Conservation (phyloP, 2,113 vertebrate genomes). For the Barnardius zonarius region DNA sequence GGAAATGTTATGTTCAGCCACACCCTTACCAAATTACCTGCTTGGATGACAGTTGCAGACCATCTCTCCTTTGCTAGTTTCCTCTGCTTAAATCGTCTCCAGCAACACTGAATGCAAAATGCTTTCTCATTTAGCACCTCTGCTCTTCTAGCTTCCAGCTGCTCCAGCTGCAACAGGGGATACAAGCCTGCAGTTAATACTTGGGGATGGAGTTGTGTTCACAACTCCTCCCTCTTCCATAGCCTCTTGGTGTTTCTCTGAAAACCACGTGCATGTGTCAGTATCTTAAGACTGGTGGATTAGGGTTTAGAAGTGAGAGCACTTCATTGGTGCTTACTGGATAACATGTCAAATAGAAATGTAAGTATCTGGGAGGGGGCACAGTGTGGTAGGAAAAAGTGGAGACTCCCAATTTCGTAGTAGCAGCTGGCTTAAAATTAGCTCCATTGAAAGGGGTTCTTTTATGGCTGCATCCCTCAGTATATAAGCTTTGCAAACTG, state of each 20-base stretch:
- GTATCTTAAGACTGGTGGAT: background rate
- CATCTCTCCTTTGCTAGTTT: slow-evolving; percentile 58
- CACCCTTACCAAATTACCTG: slow-evolving; percentile 74
- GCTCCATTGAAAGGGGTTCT: background rate
- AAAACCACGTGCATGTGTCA: background rate
- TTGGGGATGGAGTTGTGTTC: background rate
- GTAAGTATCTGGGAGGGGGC: background rate
- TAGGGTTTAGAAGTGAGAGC: background rate
- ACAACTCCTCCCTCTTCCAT: background rate
- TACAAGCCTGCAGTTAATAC: background rate
- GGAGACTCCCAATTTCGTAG: background rate
- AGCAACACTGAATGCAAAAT: slow-evolving; percentile 86
- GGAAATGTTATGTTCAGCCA: background rate
- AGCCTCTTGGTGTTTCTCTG: background rate
- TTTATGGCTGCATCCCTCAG: background rate
- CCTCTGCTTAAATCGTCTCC: slow-evolving; percentile 76
- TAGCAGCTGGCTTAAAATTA: background rate
- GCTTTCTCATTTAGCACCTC: slow-evolving; percentile 78
- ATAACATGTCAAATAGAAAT: background rate
- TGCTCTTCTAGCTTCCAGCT: slow-evolving; percentile 81
- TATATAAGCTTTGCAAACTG: background rate
- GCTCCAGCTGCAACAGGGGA: slow-evolving; percentile 78
- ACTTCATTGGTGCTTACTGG: background rate
- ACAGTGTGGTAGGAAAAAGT: background rate
- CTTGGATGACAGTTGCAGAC: slow-evolving; percentile 86